Conservation (phyloP, 2,113 vertebrate genomes). For the Scopus umbretta region DNA sequence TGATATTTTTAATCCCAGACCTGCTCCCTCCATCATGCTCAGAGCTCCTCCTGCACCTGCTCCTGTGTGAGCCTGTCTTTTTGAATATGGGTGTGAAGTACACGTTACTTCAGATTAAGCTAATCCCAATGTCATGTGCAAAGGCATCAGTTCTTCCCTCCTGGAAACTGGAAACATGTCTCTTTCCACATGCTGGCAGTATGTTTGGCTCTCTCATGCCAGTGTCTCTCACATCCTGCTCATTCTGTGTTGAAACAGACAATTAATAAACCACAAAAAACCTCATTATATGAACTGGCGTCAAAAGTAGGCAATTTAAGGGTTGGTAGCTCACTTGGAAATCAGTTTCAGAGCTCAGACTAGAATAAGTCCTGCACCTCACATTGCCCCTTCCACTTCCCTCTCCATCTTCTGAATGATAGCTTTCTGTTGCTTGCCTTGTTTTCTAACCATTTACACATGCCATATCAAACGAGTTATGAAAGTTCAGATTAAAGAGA, state of each 20-base stretch:
- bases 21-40: neutral
- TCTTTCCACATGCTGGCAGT: neutral
- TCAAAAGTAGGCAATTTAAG: neutral
- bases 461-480: neutral
- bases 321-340: neutral
- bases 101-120: neutral
- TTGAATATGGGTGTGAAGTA: neutral
- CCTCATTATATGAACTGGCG: neutral
- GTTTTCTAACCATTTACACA: neutral
- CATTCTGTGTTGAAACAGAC: neutral
- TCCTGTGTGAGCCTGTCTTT: neutral
- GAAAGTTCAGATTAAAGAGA: neutral
- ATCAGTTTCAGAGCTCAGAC: neutral
- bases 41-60: neutral
- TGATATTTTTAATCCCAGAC: neutral
- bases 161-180: neutral
- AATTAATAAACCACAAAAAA: neutral
- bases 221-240: neutral
- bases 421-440: neutral
- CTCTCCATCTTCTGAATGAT: neutral
- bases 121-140: fast-evolving
- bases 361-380: neutral
- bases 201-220: neutral
- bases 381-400: neutral
- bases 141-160: neutral